Conservation (phyloP, 30 jellyfish, hydroid and myxozoan genomes). For the Euphysa ruthae region DNA sequence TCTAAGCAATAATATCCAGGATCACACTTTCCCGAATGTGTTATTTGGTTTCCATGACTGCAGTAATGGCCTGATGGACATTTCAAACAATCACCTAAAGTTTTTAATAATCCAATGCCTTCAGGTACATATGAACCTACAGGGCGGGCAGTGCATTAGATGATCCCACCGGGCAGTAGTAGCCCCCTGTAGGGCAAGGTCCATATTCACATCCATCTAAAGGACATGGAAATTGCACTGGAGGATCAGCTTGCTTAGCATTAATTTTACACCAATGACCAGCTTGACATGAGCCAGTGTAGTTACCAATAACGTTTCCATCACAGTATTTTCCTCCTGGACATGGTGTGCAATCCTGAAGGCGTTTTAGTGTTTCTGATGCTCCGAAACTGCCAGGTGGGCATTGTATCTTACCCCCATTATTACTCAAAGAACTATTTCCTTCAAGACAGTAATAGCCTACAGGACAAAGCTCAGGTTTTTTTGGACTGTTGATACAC, state of each 20-base stretch:
- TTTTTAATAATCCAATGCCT: conserved; percentile 32
- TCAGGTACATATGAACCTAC: conserved; percentile 87
- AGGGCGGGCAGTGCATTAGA: conserved; percentile 82
- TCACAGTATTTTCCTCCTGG: conserved; percentile 82
- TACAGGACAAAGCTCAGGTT: conserved; percentile 73
- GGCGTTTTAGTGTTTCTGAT: conserved; percentile 31
- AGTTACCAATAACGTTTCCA: conserved; percentile 21
- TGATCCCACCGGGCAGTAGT: conserved; percentile 81
- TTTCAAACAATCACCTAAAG: conserved; percentile 60
- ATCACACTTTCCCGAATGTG: conserved; percentile 61
- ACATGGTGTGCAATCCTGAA: conserved; percentile 67
- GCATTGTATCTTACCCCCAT: conserved; percentile 61
- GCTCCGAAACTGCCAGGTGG: conserved; percentile 90
- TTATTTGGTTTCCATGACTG: conserved; percentile 81
- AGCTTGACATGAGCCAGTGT: conserved; percentile 90
- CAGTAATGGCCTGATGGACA: conserved; percentile 85
- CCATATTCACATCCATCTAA: conserved; percentile 52
- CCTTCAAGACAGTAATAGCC: conserved; percentile 94
- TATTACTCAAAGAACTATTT: conserved; percentile 21
- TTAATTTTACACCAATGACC: conserved; percentile 79
- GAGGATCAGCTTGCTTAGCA: conserved; percentile 37
- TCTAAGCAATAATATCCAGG: conserved; percentile 81
- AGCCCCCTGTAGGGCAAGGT: conserved; percentile 92
- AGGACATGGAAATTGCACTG: conserved; percentile 25
- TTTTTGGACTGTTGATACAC: conserved; percentile 53